phyloP scores from a whole-genome alignment of 1,140 invertebrate genomes.

The Maconellicoccus hirsutus region DNA sequence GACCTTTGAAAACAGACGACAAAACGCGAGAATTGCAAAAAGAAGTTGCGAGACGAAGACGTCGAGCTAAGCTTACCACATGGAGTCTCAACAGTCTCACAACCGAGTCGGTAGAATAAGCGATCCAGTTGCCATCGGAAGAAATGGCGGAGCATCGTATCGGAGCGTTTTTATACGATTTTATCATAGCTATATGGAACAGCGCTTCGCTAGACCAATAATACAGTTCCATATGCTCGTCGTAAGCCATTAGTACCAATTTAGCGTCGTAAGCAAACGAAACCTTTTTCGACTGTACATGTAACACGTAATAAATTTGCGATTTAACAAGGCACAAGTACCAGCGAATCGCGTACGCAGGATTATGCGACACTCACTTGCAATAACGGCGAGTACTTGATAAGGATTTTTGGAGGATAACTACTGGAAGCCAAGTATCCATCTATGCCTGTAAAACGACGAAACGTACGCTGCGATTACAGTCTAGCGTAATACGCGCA shows the following conservation, averaged over 20 bases:
- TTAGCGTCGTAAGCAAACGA: background rate
- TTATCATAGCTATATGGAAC: constrained; percentile 18
- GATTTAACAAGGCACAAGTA: too few relatives aligned
- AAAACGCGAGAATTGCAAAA: too few relatives aligned
- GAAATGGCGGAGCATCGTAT: constrained; percentile 56
- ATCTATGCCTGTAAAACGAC: constrained; percentile 44
- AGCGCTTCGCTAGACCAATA: constrained; percentile 14
- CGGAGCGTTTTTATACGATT: constrained; percentile 37
- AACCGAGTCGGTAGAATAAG: constrained; percentile 51
- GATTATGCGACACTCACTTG: constrained; percentile 30
- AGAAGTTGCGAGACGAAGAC: background rate
- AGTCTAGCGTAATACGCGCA: too few relatives aligned
- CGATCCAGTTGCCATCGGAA: constrained; percentile 51
- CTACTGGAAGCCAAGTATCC: constrained; percentile 56
- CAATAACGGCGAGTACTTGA: constrained; percentile 58
- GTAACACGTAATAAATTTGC: background rate
- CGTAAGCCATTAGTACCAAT: background rate
- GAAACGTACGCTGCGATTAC: background rate
- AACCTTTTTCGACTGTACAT: background rate
- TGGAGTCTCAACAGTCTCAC: background rate
- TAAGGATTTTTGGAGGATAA: constrained; percentile 48
- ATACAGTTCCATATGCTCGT: background rate
- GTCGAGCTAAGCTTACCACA: background rate
- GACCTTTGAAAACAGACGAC: too few relatives aligned
- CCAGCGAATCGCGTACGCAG: too few relatives aligned